These are phyloP conservation scores for Tetrao urogallus DNA, from an alignment of 2,113 vertebrate species.

Conservation along the genomic window DNA sequence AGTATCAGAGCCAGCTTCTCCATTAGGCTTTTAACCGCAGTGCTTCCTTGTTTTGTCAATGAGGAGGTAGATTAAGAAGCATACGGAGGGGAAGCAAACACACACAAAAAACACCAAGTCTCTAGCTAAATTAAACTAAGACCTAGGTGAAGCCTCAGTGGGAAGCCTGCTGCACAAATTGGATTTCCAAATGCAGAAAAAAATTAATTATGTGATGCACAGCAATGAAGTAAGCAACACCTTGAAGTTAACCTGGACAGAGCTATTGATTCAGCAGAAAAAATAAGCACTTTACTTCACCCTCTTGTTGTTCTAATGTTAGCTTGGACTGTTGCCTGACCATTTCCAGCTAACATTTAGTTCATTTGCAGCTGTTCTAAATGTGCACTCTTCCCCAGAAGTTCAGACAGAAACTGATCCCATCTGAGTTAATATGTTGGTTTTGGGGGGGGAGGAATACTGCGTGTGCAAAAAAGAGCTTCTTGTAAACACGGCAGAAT, in stretches of 20 bases:
- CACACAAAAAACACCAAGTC: neutral
- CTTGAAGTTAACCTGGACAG: conserved; percentile 46
- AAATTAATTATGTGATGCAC: conserved; percentile 55
- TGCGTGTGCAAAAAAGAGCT: neutral
- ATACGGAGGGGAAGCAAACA: neutral
- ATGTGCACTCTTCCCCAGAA: neutral
- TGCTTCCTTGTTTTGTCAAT: conserved; percentile 51
- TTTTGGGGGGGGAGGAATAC: neutral
- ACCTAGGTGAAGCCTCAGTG: conserved; percentile 31
- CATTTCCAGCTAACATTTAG: conserved; percentile 24
- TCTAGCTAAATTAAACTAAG: conserved; percentile 66
- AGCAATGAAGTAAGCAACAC: conserved; percentile 49
- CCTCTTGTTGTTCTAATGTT: conserved; percentile 2
- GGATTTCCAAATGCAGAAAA: conserved; percentile 16
- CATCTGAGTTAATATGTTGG: conserved; percentile 8
- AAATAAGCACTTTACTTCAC: conserved; percentile 25
- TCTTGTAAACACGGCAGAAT: neutral
- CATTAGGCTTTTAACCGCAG: conserved; percentile 62
- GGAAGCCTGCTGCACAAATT: conserved; percentile 19
- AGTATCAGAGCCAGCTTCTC: conserved; percentile 50
- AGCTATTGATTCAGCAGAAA: conserved; percentile 55
- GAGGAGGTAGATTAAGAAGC: conserved; percentile 53
- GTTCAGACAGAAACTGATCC: conserved; percentile 30
- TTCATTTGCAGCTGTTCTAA: conserved; percentile 62
- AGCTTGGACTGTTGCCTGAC: conserved; percentile 63